Percentiles rank a stretch among this genome's conserved stretches.
phyloP scores from a whole-genome alignment of 2,888 invertebrate genomes.

The Oeneis ivallda region DNA sequence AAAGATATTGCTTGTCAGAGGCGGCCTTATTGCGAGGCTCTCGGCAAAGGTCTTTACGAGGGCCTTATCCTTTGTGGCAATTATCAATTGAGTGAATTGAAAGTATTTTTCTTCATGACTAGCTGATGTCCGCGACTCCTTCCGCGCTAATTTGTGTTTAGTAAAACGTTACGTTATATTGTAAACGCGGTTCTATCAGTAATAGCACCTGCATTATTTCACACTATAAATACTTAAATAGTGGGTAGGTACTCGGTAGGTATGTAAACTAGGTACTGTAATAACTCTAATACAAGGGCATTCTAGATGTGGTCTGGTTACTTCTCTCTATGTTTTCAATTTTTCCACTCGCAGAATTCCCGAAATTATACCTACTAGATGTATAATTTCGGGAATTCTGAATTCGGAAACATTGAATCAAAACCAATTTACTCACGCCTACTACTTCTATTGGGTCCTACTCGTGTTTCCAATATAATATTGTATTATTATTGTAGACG shows the following conservation, averaged over 20 bases:
- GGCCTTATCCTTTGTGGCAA: too few relatives aligned
- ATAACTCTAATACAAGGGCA: neutral
- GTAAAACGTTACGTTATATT: neutral
- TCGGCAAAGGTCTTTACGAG: too few relatives aligned
- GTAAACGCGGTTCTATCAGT: neutral
- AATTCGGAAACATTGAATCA: neutral
- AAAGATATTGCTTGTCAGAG: too few relatives aligned
- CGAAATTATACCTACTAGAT: too few relatives aligned
- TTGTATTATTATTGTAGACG: neutral
- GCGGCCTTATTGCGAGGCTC: too few relatives aligned
- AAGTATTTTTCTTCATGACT: too few relatives aligned
- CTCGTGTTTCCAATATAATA: neutral
- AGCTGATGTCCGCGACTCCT: too few relatives aligned
- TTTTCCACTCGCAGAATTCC: too few relatives aligned
- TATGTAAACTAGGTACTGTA: neutral
- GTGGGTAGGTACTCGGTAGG: neutral
- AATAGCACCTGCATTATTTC: constrained; percentile 1
- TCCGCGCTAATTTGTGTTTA: neutral
- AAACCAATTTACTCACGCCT: neutral
- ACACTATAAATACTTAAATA: constrained; percentile 19
- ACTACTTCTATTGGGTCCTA: neutral
- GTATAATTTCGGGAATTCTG: too few relatives aligned
- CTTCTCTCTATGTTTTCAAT: too few relatives aligned
- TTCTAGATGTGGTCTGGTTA: neutral
- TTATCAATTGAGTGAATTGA: too few relatives aligned